Evolutionary conservation across 2,888 invertebrate genomes (phyloP).

Genomic region (Linnaemya tessellans): DNA sequence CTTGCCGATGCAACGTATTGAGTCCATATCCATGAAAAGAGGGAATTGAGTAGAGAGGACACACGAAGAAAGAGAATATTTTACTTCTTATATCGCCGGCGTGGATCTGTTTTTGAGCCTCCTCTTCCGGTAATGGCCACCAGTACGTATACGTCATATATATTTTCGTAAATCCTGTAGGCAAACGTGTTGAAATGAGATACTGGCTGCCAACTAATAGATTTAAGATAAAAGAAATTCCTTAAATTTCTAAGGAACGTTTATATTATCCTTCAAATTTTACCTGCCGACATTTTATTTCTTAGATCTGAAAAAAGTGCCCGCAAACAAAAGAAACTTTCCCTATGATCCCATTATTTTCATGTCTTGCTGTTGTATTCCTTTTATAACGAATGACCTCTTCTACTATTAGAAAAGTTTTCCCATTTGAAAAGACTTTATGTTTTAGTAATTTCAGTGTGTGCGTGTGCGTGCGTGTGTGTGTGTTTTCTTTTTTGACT

Average conservation of each 20-base stretch:
- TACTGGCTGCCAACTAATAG: no score
- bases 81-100: no score
- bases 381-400: constrained; percentile 11
- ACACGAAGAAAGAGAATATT: no score
- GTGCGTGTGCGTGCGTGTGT: neutral
- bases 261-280: neutral
- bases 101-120: no score
- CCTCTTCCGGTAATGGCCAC: no score
- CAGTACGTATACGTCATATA: no score
- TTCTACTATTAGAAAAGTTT: constrained; percentile 49
- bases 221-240: neutral
- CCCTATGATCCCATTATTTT: neutral
- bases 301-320: neutral
- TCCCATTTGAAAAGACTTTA: constrained; percentile 20
- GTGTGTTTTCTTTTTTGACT: neutral
- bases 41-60: no score
- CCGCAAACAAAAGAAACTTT: neutral
- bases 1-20: no score
- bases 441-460: neutral
- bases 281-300: neutral
- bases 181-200: no score
- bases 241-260: neutral
- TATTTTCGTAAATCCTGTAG: no score
- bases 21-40: no score
- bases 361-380: neutral